Base-by-base conservation (phyloP, 1,140 invertebrate species). In the Tribolium castaneum region DNA sequence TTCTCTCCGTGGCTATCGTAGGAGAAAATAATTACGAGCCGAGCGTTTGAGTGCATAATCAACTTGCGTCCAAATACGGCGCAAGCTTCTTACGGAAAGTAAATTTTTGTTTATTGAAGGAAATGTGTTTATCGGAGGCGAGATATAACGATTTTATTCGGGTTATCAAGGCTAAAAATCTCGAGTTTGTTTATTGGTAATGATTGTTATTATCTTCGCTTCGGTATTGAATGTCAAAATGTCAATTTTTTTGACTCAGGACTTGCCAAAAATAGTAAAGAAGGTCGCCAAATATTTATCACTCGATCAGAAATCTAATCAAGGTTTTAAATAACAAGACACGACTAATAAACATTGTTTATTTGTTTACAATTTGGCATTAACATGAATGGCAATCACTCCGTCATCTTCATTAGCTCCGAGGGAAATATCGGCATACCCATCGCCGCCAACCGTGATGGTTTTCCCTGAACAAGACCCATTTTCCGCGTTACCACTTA, bases 321-420 rank as follows among this genome's bases (percentile, higher is more conserved):
- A 45, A 45, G 39, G n/a, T n/a, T 10, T 9, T 45, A n/a, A 45
- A 45, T 9, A 45, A 45, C 7, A 45, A n/a, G 7, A 45, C 5
- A 45, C 39, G n/a, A n/a, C n/a, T 45, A 9, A 9, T 45, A 45
- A 45, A 45, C n/a, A 45, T 45, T 4, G 7, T 45, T 45, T 45
- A 3, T 76, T 78, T 79, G 2, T 76, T 78, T 79, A 81, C 7
- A 83, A 70, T 82, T 80, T 85, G 6, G 85, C 81, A 54, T 82
- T 83, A 25, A 88, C 86, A 85, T 97, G 95, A 80, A 97, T 93
- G 34, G 95, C 96, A 10, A 97, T 81, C 25, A 95, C 89, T 56
- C 93, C 93, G 84, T 96, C 94, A 9, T 90, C 89, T 22, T 90
- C 91, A 30, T 85, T 84, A 6, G 88, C 83, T 1, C 86, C 84